Conservation (phyloP, 2,888 invertebrate species). For the Sesia bembeciformis region DNA sequence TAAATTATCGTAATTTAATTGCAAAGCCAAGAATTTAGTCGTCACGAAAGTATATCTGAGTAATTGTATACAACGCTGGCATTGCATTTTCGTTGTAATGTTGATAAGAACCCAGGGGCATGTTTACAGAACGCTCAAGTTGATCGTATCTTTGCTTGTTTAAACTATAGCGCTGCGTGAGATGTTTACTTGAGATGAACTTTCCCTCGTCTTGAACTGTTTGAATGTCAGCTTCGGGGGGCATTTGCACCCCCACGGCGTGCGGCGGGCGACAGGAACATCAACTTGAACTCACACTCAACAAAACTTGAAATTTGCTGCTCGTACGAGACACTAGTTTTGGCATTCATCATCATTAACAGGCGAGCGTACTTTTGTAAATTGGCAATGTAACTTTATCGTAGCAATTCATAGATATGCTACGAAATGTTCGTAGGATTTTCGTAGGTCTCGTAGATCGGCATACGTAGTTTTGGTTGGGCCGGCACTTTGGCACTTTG, state of each 20-base stretch:
- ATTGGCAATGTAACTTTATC: not conserved
- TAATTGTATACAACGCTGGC: not conserved
- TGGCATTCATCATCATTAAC: not conserved
- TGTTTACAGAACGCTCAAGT: constrained; percentile 6
- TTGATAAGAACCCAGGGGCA: not conserved
- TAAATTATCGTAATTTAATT: too few species aligned
- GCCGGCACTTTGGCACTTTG: too few species aligned
- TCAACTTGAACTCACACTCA: too few species aligned
- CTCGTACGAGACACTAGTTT: not conserved
- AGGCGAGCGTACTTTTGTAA: not conserved
- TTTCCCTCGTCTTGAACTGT: constrained; percentile 2
- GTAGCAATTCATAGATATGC: too few species aligned
- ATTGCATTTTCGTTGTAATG: not conserved
- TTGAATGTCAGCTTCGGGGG: constrained; percentile 2
- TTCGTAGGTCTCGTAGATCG: too few species aligned
- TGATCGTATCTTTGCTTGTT: constrained; percentile 2
- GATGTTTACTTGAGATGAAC: constrained; percentile 5
- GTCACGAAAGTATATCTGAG: not conserved
- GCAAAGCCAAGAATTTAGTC: too few species aligned
- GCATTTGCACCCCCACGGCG: constrained; percentile 3
- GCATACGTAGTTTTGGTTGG: too few species aligned
- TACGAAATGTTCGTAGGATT: too few species aligned
- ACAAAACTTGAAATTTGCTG: not conserved
- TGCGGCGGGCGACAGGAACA: too few species aligned
- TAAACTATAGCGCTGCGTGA: not conserved